Evolutionary conservation across 2,888 invertebrate species (phyloP).

Genomic region (Leptinotarsa haldemani): DNA sequence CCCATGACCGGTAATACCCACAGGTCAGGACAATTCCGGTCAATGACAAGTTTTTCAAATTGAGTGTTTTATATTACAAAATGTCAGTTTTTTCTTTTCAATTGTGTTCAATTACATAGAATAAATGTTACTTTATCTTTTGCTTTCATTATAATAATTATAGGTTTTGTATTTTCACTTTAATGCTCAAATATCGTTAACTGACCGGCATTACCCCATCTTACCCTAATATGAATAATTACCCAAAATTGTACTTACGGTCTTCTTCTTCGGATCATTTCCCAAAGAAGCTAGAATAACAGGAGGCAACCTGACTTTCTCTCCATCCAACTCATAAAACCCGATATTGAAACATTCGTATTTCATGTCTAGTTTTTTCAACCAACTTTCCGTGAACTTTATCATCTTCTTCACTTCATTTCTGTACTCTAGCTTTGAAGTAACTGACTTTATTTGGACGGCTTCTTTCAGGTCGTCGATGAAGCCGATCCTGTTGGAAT

Average conservation of each 20-base stretch:
- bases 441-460: conserved; percentile 62
- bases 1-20: no score
- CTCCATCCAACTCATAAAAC: conserved; percentile 56
- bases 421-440: conserved; percentile 57
- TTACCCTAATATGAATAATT: no score
- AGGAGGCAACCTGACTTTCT: conserved; percentile 61
- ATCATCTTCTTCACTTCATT: conserved; percentile 59
- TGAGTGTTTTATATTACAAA: no score
- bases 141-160: no score
- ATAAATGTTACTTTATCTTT: no score
- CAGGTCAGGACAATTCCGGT: no score
- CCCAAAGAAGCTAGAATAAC: conserved; percentile 63
- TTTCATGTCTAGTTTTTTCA: conserved; percentile 62
- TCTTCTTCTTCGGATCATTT: conserved; percentile 60
- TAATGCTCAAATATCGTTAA: no score
- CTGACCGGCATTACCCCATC: no score
- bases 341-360: conserved; percentile 64
- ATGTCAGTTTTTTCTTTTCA: no score
- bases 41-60: no score
- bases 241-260: conserved; percentile 52
- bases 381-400: conserved; percentile 61
- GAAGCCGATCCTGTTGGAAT: conserved; percentile 58
- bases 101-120: no score
- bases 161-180: no score
- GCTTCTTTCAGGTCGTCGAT: conserved; percentile 59